Evolutionary conservation across 2,888 invertebrate genomes (phyloP), one percentile per base, ranked within the genome.

Genomic region (Melanostoma scalare): DNA sequence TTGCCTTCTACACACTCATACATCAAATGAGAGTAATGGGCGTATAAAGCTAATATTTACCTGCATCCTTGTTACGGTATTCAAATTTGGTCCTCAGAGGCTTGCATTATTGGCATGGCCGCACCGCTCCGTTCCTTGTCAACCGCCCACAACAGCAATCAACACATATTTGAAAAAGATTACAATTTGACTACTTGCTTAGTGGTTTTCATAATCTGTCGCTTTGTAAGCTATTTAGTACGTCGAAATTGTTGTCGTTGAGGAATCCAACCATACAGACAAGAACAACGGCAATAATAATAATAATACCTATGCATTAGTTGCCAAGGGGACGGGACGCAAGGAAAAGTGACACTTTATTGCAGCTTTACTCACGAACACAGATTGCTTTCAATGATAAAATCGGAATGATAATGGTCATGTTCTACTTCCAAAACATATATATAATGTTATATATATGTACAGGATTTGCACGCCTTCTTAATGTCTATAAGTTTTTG

Each of bases 381-480:
- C 10, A 46, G 38, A 50, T 30, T 38, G 38, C 6, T 63, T 30
- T 48, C 36, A 31, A 38, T 50, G 46, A 30, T 48, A 36, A 30
- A 48, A 20, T 36, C 10, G 2, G n/a, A 30, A 3, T 20, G 8
- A 20, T 46, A 63, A 48, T 50, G 33, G 38, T 4, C 6, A 20
- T 38, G 31, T 40, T 40, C 31, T 44, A n/a, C 3, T 63, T 50
- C 10, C 31, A 55, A 44, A 44, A 31, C 30, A 40, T 40, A 8
- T 1, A 6, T 6, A 30, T 30, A 6, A 4, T 2, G 6, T n/a
- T 33, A 20, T 40, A 31, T 10, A 4, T 30, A 44, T n/a, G 58
- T 42, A 10, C 9, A 50, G 56, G 71, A 77, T 71, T 77, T 71
- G 40, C 31, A 76, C 42, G 31, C 48, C 40, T 53, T 48, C 61